Base-by-base conservation (phyloP, 2,888 invertebrate species). In the Trichogramma evanescens region DNA sequence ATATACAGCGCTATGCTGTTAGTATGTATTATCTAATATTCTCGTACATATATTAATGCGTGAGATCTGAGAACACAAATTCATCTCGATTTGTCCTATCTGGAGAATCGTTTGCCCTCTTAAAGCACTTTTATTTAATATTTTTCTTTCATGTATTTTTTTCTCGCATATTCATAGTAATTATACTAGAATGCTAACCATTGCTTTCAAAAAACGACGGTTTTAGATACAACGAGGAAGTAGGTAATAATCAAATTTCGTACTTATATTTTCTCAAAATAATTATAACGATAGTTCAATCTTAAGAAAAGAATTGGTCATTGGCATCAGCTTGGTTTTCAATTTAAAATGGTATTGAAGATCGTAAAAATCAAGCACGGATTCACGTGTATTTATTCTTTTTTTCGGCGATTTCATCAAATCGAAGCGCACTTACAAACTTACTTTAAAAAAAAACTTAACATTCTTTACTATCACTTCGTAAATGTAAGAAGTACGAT, bases 61-160 rank as follows among this genome's bases (percentile, higher is more conserved):
- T 74, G 75, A 75, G 75, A 75, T 75, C 75, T 74, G 73, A 72
- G 70, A 73, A 71, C 68, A 70, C 70, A 74, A 72, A 72, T 71
- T 72, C 67, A 68, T 68, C 70, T 70, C 72, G 66, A 72, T 72
- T 68, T 63, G 65, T 67, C 65, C 66, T 64, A 66, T 68, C 59
- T 50, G 66, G 66, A 66, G 67, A 69, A 68, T 67, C 67, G 65
- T 65, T 68, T 65, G 66, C 65, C 66, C 63, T 63, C 63, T 63
- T 66, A 67, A 67, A 63, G 66, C 66, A 65, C 62, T 63, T 65
- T 64, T 63, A 44, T 51, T 42, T 61, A 59, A 48, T 54, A 52
- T 48, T 63, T 56, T 38, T 39, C 40, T 54, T 58, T 58, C 50
- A 54, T 58, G 26, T 42, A 59, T 50, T 45, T 45, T 26, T 26